These are phyloP conservation scores for Lophotriccus pileatus DNA, from an alignment of 2,797 vertebrate species.

Conservation along the genomic window DNA sequence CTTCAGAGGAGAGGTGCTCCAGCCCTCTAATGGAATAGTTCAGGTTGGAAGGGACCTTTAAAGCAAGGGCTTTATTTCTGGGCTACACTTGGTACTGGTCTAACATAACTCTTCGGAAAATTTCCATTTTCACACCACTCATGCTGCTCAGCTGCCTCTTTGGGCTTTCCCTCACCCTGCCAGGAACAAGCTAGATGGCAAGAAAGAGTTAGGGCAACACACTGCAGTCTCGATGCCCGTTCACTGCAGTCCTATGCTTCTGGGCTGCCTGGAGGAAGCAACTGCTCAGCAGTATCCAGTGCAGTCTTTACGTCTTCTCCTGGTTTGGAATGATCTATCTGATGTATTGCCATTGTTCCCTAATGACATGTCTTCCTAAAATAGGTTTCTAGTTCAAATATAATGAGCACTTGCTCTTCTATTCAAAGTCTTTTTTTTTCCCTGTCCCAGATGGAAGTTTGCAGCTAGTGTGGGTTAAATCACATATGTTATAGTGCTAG, in stretches of 20 bases:
- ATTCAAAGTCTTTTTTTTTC: not conserved
- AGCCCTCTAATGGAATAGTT: not conserved
- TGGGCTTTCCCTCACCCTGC: not conserved
- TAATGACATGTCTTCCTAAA: not conserved
- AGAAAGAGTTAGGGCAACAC: not conserved
- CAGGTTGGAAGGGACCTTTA: not conserved
- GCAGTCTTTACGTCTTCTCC: not conserved
- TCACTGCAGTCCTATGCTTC: not conserved
- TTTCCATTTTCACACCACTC: not conserved
- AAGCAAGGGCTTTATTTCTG: not conserved
- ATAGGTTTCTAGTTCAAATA: not conserved
- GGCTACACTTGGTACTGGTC: fast-evolving
- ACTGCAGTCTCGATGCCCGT: not conserved
- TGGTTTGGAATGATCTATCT: not conserved
- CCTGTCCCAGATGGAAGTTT: not conserved
- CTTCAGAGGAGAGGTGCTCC: not conserved
- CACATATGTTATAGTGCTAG: not conserved
- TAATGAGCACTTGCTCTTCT: not conserved
- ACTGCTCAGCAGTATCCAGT: not conserved
- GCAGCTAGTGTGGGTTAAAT: not conserved
- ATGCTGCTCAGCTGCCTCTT: not conserved
- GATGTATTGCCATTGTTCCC: not conserved
- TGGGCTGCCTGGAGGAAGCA: not conserved
- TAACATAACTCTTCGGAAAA: not conserved
- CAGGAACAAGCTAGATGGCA: not conserved